Percentiles rank a stretch among this genome's conserved stretches.
phyloP scores from a whole-genome alignment of 2,888 invertebrate species.

The Folsomia manolachei region DNA sequence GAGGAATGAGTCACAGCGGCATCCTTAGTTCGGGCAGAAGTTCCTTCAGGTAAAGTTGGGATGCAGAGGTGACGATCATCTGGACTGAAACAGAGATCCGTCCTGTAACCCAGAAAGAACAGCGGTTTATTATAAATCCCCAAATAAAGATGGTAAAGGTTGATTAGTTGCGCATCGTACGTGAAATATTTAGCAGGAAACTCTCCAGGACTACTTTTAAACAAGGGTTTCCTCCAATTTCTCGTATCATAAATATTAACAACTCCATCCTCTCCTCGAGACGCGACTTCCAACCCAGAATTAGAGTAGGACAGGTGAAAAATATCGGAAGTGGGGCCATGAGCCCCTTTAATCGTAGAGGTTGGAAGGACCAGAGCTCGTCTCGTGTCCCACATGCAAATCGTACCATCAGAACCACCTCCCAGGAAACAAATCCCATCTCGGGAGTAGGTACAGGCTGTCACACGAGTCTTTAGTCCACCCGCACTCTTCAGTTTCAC shows the following conservation, averaged over 20 bases:
- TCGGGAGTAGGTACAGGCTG: constrained; percentile 75
- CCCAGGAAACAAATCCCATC: constrained; percentile 86
- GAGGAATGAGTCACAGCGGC: constrained; percentile 40
- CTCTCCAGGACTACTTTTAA: constrained; percentile 60
- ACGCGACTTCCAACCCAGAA: constrained; percentile 71
- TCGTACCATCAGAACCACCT: constrained; percentile 89
- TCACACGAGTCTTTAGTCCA: constrained; percentile 81
- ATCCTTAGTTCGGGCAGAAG: constrained; percentile 38
- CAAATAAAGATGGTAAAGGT: background rate
- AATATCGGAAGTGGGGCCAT: constrained; percentile 74
- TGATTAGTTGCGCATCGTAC: constrained; percentile 52
- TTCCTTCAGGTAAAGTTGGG: constrained; percentile 44
- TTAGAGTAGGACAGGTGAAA: constrained; percentile 85
- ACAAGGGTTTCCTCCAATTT: constrained; percentile 73
- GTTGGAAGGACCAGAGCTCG: constrained; percentile 68
- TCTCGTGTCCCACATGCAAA: constrained; percentile 96
- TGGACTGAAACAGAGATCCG: constrained; percentile 77
- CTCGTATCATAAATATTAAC: constrained; percentile 93
- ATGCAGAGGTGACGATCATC: constrained; percentile 65
- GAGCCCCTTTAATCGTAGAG: constrained; percentile 67
- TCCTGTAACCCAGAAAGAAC: constrained; percentile 53
- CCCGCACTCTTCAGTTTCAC: constrained; percentile 84
- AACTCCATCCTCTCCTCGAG: constrained; percentile 86
- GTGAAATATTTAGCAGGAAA: constrained; percentile 74
- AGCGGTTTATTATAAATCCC: background rate